These are phyloP conservation scores for Patiria pectinifera DNA, from an alignment of 53 echinoderm and acorn worm genomes.

Conservation along the genomic window DNA sequence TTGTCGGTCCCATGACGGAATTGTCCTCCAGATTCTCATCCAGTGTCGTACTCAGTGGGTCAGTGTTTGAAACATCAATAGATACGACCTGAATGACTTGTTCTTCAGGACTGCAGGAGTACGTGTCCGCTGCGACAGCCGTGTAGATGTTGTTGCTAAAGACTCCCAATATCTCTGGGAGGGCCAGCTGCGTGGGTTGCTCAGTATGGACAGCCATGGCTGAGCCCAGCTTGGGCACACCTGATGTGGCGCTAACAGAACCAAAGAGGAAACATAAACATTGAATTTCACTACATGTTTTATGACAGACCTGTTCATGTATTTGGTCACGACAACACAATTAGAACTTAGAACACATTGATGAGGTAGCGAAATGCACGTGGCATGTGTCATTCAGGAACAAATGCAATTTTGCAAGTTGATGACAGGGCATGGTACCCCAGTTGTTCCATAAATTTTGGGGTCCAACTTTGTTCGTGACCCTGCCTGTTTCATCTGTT, in stretches of 20 bases:
- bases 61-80: background rate
- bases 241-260: background rate
- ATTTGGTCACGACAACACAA: too few species aligned
- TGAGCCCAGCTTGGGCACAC: background rate
- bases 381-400: too few species aligned
- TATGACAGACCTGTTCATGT: too few species aligned
- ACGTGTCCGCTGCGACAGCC: background rate
- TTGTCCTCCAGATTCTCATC: background rate
- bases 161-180: constrained; percentile 22
- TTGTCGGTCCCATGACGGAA: background rate
- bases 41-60: constrained; percentile 30
- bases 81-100: background rate
- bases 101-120: background rate
- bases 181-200: background rate
- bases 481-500: too few species aligned
- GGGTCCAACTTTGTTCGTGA: too few species aligned
- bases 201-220: constrained; percentile 30
- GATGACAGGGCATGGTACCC: too few species aligned
- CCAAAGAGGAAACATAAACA: background rate
- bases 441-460: too few species aligned
- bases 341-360: too few species aligned
- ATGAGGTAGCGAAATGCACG: too few species aligned
- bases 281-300: background rate
- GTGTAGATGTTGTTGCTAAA: constrained; percentile 1
- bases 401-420: too few species aligned